Percentiles rank a stretch among this genome's conserved stretches.
phyloP scores from a whole-genome alignment of 2,113 vertebrate genomes.

The Salvator merianae region DNA sequence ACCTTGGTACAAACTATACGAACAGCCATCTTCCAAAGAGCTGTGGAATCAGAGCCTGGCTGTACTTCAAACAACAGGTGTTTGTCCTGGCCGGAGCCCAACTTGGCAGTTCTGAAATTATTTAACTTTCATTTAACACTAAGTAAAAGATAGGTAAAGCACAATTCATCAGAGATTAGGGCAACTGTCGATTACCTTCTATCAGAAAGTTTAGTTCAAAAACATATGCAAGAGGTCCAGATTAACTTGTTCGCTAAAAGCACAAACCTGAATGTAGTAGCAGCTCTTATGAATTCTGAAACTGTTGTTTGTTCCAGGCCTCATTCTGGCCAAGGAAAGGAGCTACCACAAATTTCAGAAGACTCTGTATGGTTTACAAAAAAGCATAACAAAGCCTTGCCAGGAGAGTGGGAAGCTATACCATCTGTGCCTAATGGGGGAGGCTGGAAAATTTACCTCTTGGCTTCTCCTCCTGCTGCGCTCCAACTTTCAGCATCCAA shows the following conservation, averaged over 20 bases:
- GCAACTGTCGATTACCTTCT: background rate
- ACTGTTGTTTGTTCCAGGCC: too few relatives aligned
- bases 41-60: constrained; percentile 92
- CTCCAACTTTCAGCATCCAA: too few relatives aligned
- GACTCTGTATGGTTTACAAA: too few relatives aligned
- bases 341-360: too few relatives aligned
- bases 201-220: background rate
- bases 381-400: too few relatives aligned
- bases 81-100: constrained; percentile 91
- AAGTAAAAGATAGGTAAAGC: background rate
- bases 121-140: background rate
- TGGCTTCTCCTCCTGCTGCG: too few relatives aligned
- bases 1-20: constrained; percentile 96
- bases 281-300: too few relatives aligned
- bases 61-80: constrained; percentile 96
- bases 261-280: too few relatives aligned
- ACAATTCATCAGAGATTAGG: constrained; percentile 13
- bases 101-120: constrained; percentile 84
- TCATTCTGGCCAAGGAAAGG: too few relatives aligned
- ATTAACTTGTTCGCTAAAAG: background rate
- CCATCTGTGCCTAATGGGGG: too few relatives aligned
- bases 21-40: constrained; percentile 94
- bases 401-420: too few relatives aligned
- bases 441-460: too few relatives aligned
- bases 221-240: background rate